Evolutionary conservation across 2,113 vertebrate species (phyloP).

Genomic region (Oplegnathus fasciatus): DNA sequence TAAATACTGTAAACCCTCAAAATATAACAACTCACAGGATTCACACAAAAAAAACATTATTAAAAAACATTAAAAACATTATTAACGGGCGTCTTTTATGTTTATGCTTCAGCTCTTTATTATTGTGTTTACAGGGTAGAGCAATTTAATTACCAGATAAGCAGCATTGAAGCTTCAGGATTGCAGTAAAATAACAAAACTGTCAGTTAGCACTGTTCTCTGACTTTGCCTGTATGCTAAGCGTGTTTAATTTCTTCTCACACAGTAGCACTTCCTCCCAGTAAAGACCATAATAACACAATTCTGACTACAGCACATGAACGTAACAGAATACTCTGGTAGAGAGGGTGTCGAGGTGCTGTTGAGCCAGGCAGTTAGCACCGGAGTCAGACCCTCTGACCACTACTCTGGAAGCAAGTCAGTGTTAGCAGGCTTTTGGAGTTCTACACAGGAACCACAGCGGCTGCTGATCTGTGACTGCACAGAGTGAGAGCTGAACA

Average conservation of each 20-base stretch:
- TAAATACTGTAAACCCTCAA: neutral
- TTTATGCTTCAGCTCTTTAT: constrained; percentile 14
- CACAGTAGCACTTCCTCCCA: neutral
- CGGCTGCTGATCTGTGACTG: constrained; percentile 57
- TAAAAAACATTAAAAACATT: neutral
- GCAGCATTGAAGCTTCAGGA: neutral
- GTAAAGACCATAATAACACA: constrained; percentile 19
- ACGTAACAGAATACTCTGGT: constrained; percentile 37
- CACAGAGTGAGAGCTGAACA: constrained; percentile 56
- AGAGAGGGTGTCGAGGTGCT: constrained; percentile 34
- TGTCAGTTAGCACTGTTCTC: neutral
- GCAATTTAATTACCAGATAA: constrained; percentile 18
- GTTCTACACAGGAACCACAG: constrained; percentile 36
- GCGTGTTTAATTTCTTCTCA: constrained; percentile 23
- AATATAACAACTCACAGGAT: constrained; percentile 2
- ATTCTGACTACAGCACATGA: constrained; percentile 9
- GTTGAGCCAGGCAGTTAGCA: constrained; percentile 47
- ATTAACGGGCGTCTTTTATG: neutral
- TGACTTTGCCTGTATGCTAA: neutral
- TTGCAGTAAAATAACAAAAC: neutral
- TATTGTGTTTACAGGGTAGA: neutral
- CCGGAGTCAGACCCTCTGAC: constrained; percentile 46
- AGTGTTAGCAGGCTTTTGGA: constrained; percentile 43
- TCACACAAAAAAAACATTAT: neutral
- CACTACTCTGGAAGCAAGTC: constrained; percentile 51